These are phyloP conservation scores for Bursaphelenchus okinawaensis DNA, from an alignment of 2,888 invertebrate genomes.

Conservation along the genomic window DNA sequence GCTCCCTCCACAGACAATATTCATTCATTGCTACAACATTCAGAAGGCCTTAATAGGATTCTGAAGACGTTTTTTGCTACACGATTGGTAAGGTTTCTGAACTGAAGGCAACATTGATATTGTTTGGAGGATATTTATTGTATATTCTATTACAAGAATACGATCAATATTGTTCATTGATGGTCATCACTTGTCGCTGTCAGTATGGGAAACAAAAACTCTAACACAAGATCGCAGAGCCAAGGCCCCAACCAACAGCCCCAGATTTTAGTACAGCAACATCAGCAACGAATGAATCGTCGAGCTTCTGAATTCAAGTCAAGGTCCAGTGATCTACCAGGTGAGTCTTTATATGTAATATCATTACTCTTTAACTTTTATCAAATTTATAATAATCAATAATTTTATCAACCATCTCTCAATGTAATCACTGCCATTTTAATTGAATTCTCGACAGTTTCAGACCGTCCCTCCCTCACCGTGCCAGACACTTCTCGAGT, in stretches of 20 bases:
- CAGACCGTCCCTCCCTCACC: background rate
- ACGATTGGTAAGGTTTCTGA: too few species aligned
- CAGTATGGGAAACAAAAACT: background rate
- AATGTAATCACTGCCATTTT: too few species aligned
- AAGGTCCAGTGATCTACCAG: conserved; percentile 7
- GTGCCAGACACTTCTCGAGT: background rate
- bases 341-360: background rate
- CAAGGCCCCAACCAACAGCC: conserved; percentile 6
- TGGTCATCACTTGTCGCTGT: too few species aligned
- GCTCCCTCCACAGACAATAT: too few species aligned
- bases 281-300: conserved; percentile 19
- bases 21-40: too few species aligned
- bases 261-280: conserved; percentile 10
- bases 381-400: background rate
- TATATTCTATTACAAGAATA: too few species aligned
- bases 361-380: background rate
- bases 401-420: too few species aligned
- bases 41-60: too few species aligned
- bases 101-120: too few species aligned
- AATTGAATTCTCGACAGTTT: background rate
- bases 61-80: too few species aligned
- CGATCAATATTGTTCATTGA: too few species aligned
- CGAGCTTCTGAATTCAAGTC: conserved; percentile 18
- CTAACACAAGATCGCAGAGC: background rate
- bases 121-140: too few species aligned